Base-by-base conservation (phyloP, 53 echinoderm and acorn worm species). In the Stichopus horrens region DNA sequence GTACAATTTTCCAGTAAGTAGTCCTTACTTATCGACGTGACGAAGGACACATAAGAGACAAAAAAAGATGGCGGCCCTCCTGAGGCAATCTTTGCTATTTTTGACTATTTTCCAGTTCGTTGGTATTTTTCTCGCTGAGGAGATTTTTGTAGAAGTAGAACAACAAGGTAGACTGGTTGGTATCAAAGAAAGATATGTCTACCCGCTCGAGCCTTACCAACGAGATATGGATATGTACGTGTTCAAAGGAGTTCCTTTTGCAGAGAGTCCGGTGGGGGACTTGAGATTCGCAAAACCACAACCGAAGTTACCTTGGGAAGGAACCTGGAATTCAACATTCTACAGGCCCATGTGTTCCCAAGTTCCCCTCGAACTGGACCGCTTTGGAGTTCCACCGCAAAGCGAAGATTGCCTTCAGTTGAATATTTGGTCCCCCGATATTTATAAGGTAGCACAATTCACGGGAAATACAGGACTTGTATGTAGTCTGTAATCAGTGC, bases 381-480 rank as follows among this genome's bases (percentile, higher is more conserved):
- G 9, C 5, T 74, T 74, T 37, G 58, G 53, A 55, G 75, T 87
- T 52, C 87, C 87, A 73, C 87, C 87, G 58, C 87, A 87, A 75
- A 57, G 54, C 55, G 87, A 87, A 75, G 87, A 87, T 87, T 87
- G 87, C 54, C 75, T 87, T 5, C 75, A 87, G 51, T n/a, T 87
- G 53, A 87, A 87, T 8, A 75, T 87, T 19, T 87, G 87, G 87
- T 74, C 74, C 54, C 87, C 87, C 0, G 16, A 87, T 37, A 87
- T 87, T 9, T 2, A 23, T 52, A 74, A 75, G n/a, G 87, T 87
- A 75, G 37, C 37, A 37, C 37, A 37, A 37, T 37, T 37, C 37
- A 37, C 37, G 37, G 37, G 2, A 37, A 37, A 37, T 37, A 37
- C 37, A 37, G 0, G 37, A 37, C 37, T 37, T 37, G 37, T 37